phyloP scores from a whole-genome alignment of 2,797 vertebrate species.

The Semaprochilodus insignis region DNA sequence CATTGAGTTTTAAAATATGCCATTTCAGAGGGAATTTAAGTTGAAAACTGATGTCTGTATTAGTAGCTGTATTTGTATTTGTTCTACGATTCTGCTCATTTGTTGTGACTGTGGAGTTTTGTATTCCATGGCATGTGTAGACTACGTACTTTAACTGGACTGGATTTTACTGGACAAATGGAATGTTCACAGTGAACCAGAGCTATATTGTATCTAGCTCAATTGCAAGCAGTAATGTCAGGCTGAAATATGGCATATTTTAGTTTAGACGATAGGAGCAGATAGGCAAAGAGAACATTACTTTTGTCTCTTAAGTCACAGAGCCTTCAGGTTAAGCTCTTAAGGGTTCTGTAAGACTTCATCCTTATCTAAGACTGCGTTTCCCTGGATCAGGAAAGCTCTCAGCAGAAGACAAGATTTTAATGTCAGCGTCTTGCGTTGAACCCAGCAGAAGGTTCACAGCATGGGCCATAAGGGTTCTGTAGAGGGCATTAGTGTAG shows the following conservation, averaged over 20 bases:
- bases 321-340: constrained; percentile 43
- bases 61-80: not conserved
- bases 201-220: constrained; percentile 61
- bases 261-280: constrained; percentile 41
- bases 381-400: constrained; percentile 17
- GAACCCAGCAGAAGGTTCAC: constrained; percentile 51
- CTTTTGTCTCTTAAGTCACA: constrained; percentile 34
- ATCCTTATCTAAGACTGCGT: constrained; percentile 44
- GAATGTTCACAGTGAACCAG: constrained; percentile 73
- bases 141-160: constrained; percentile 73
- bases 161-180: constrained; percentile 63
- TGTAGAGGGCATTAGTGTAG: constrained; percentile 51
- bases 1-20: too few relatives aligned
- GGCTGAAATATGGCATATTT: constrained; percentile 68
- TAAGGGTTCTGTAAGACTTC: constrained; percentile 38
- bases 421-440: constrained; percentile 31
- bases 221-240: constrained; percentile 54
- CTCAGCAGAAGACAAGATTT: constrained; percentile 34
- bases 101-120: constrained; percentile 42
- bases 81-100: not conserved
- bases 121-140: constrained; percentile 71
- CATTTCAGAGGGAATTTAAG: too few relatives aligned
- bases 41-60: not conserved
- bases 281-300: constrained; percentile 37
- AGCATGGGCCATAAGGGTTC: constrained; percentile 57